These are phyloP conservation scores for Lepidocyrtinus sp. DNA, from an alignment of 2,888 invertebrate species.

Conservation along the genomic window DNA sequence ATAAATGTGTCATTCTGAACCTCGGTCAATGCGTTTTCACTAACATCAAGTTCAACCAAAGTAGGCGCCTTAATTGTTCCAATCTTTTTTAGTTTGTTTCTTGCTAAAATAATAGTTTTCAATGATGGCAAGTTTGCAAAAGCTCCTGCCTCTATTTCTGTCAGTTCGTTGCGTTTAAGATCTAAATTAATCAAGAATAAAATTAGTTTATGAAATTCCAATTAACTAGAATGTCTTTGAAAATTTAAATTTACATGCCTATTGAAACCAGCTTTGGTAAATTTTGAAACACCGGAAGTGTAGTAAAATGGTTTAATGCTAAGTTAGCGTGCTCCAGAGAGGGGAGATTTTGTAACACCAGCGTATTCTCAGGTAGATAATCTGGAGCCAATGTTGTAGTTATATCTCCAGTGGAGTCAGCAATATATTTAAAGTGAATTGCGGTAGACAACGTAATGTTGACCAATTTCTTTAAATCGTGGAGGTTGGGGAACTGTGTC, in stretches of 20 bases:
- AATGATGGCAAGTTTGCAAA: constrained; percentile 49
- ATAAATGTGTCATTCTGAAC: constrained; percentile 33
- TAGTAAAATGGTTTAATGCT: constrained; percentile 28
- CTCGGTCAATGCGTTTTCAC: constrained; percentile 27
- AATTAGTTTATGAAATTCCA: too few relatives aligned
- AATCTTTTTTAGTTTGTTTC: constrained; percentile 54
- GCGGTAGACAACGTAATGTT: constrained; percentile 52
- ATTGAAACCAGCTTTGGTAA: constrained; percentile 60
- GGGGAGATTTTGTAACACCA: constrained; percentile 48
- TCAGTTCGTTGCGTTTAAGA: constrained; percentile 44
- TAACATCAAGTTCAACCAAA: constrained; percentile 35
- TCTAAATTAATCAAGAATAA: too few relatives aligned
- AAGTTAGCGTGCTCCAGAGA: constrained; percentile 32
- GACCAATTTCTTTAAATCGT: constrained; percentile 42
- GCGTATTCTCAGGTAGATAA: constrained; percentile 39
- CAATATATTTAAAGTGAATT: background rate
- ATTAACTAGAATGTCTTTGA: too few relatives aligned
- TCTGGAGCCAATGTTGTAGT: constrained; percentile 49
- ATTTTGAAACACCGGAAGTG: constrained; percentile 42
- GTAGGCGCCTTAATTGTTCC: constrained; percentile 34
- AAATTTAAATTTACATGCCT: too few relatives aligned
- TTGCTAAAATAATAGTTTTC: constrained; percentile 48
- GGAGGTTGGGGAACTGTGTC: constrained; percentile 51
- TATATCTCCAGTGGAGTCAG: background rate
- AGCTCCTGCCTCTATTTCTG: constrained; percentile 46